Base-by-base conservation (phyloP, 2,888 invertebrate species). In the Cataglyphis albicans region DNA sequence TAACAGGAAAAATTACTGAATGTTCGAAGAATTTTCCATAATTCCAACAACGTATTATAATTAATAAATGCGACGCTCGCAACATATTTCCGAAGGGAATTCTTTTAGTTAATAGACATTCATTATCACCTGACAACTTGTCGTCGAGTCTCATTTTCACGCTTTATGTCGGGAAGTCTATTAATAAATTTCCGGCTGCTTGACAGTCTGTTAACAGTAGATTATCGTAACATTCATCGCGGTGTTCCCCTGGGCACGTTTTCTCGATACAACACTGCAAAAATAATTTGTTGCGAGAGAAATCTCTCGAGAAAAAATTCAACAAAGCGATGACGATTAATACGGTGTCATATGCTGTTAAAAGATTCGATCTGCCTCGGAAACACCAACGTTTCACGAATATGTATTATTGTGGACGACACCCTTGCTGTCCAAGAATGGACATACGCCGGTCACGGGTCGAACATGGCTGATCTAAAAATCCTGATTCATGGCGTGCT, bases 401-500 rank as follows among this genome's bases (percentile, higher is more conserved):
- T 80, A 78, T 82, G 65, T 48, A 80, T 82, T 48, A 80, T 82
- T 80, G 80, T 65, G 63, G 65, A 59, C 65, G 35, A 67, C 6
- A 81, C 15, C 61, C 73, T 25, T 25, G 73, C 18, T 48, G 44
- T 73, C 15, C 63, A 48, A 25, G 44, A 41, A n/a, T 61, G 61
- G 38, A 72, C 25, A 35, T 44, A 44, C 74, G 29, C 55, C 21
- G 41, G 32, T 35, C 52, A 29, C 18, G 10, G 61, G 61, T 75
- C 48, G 89, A 89, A 88, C 88, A 85, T 86, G 88, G 84, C 82
- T 84, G 86, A 89, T 85, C 88, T 87, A 90, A 91, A 91, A 92
- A 92, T 91, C 91, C 89, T 92, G 92, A 93, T 93, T 92, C 93
- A 92, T 92, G 84, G 90, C 86, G 57, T 21, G 41, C 81, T 63